A percentile compares a stretch with the other conserved stretches of the same genome.
Evolutionary conservation across 2,888 invertebrate species (phyloP).

Genomic region (Hydroisotoma schaefferi): DNA sequence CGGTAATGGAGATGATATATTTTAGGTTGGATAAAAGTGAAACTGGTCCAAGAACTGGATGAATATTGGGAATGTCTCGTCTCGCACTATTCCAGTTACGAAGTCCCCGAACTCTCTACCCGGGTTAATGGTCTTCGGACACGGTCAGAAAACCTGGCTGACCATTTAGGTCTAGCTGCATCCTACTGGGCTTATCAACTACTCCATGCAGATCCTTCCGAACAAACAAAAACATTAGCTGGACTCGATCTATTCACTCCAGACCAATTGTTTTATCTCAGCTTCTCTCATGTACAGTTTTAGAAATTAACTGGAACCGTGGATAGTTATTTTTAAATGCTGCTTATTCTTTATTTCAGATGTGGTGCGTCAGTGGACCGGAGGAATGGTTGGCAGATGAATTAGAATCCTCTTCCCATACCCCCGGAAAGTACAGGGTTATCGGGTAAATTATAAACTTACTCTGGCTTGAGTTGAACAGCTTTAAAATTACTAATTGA

Average conservation of each 20-base stretch:
- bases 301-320: too few species aligned
- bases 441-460: too few species aligned
- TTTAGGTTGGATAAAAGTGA: slow-evolving; percentile 30
- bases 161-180: slow-evolving; percentile 35
- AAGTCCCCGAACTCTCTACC: slow-evolving; percentile 37
- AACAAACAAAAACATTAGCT: slow-evolving; percentile 15
- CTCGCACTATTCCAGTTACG: slow-evolving; percentile 24
- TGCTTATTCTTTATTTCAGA: slow-evolving; percentile 20
- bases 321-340: too few species aligned
- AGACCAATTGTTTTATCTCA: slow-evolving; percentile 37
- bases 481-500: background rate
- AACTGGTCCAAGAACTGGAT: slow-evolving; percentile 28
- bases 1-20: background rate
- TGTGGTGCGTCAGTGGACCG: slow-evolving; percentile 38
- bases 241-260: slow-evolving; percentile 31
- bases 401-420: slow-evolving; percentile 35
- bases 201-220: background rate
- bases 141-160: slow-evolving; percentile 38
- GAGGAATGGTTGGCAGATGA: slow-evolving; percentile 38
- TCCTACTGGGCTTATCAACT: slow-evolving; percentile 34
- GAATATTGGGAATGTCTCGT: slow-evolving; percentile 31
- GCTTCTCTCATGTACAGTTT: slow-evolving; percentile 40
- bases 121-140: slow-evolving; percentile 37
- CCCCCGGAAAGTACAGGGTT: slow-evolving; percentile 31
- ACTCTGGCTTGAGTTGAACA: background rate